Base-by-base conservation (phyloP, 2,113 vertebrate species). In the Mobula birostris region DNA sequence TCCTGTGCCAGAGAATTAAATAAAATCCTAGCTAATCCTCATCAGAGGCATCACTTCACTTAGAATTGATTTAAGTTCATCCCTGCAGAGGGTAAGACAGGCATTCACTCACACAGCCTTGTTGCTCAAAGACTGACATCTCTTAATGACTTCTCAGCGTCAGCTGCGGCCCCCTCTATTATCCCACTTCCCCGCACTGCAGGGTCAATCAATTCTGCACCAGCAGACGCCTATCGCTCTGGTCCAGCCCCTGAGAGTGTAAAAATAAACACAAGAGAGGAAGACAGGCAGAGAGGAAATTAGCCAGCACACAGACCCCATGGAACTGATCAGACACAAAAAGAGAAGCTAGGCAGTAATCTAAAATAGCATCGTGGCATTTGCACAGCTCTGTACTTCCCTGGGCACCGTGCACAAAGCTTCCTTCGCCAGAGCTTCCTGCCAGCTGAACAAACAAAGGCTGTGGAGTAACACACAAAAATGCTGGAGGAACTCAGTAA, bases 341-440 rank as follows among this genome's bases (percentile, higher is more conserved):
- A 87, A 87, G 58, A 87, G n/a, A n/a, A 63, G 56, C 58, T n/a
- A 11, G 48, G 24, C 58, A 63, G 83, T 29, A 1, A 87, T 61
- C 58, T 0, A 63, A 87, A 87, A 87, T 87, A 87, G 83, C 83
- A 87, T 63, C 56, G 27, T 63, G 83, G 83, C 83, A 87, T 87
- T 87, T 87, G 29, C 83, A 87, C 83, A 87, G 58, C 27, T 24
- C 58, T 12, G 12, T 63, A 56, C 58, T 21, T 29, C 82, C 83
- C 58, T 87, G 56, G 56, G 24, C 6, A 24, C 56, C 14, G 29
- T 21, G 83, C 56, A 87, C 24, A 11, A 63, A n/a, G n/a, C 12
- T 87, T n/a, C 11, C 14, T 7, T 7, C 27, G 11, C 24, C 56
- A 63, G 24, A n/a, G 27, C 24, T 87, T n/a, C 58, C 83, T 61